Conservation (phyloP, 2,113 vertebrate species). For the Syrmaticus mikado region DNA sequence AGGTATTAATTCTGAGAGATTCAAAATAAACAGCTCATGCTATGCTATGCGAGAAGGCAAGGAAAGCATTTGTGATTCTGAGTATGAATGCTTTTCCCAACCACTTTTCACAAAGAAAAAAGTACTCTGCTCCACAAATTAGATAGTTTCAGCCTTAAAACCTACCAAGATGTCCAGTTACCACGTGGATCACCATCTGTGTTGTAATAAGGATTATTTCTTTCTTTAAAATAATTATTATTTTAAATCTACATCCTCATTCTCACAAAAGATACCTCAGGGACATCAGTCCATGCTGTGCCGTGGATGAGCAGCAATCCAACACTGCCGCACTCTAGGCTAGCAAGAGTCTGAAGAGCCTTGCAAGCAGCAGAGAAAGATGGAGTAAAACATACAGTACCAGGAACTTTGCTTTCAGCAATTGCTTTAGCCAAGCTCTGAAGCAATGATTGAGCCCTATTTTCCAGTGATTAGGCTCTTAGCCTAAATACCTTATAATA, state of each 20-base stretch:
- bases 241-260: not conserved
- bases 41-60: not conserved
- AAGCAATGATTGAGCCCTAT: not conserved
- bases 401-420: not conserved
- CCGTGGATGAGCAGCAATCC: not conserved
- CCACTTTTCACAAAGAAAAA: not conserved
- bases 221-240: too few species aligned
- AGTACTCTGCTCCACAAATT: not conserved
- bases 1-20: not conserved
- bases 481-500: not conserved
- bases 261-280: not conserved
- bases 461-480: not conserved
- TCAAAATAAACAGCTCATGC: not conserved
- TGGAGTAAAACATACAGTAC: not conserved
- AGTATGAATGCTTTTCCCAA: not conserved
- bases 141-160: not conserved
- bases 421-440: not conserved
- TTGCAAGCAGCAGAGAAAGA: not conserved
- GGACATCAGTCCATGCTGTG: not conserved
- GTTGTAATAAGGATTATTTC: not conserved
- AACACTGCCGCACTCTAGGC: not conserved
- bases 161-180: not conserved
- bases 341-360: not conserved
- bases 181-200: accelerated
- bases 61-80: not conserved